Percentiles rank a stretch among this genome's conserved stretches.
phyloP scores from a whole-genome alignment of 1,140 invertebrate species.

The Prorops nasuta region DNA sequence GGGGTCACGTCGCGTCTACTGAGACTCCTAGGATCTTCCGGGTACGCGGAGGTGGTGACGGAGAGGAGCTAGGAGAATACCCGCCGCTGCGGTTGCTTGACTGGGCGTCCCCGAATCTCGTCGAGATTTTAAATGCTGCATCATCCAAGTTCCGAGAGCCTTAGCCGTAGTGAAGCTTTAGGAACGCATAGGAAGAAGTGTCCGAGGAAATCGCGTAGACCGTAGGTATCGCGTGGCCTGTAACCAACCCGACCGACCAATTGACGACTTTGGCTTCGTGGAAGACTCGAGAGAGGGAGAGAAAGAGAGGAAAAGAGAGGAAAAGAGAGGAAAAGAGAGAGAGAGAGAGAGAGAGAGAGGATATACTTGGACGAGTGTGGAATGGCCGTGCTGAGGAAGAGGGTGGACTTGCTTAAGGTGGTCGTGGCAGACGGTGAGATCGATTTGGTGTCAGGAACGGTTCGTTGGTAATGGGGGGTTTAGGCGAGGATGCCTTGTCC shows the following conservation, averaged over 20 bases:
- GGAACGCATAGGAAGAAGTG: constrained; percentile 48
- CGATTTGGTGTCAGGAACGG: constrained; percentile 36
- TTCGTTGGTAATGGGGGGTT: constrained; percentile 53
- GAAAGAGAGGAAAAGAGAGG: constrained; percentile 2
- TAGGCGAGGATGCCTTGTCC: constrained; percentile 55
- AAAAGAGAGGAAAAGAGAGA: neutral
- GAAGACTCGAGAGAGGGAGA: constrained; percentile 1
- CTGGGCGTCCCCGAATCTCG: no score
- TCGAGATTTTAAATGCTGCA: constrained; percentile 51
- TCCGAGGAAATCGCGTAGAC: constrained; percentile 49
- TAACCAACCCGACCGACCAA: no score
- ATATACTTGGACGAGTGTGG: constrained; percentile 17
- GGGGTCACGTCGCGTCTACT: no score
- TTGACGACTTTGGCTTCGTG: constrained; percentile 7
- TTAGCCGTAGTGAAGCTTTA: constrained; percentile 50
- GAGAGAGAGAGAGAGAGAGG: neutral
- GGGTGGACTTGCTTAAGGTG: constrained; percentile 25
- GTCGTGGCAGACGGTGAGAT: constrained; percentile 32
- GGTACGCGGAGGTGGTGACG: no score
- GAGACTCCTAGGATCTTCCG: no score
- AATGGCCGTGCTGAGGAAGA: constrained; percentile 31
- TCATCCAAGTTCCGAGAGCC: constrained; percentile 29
- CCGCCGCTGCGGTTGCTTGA: no score
- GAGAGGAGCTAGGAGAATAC: no score
- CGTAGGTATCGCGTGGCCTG: constrained; percentile 29